These are phyloP conservation scores for Helicoverpa assulta DNA, from an alignment of 2,888 invertebrate genomes.

Conservation along the genomic window DNA sequence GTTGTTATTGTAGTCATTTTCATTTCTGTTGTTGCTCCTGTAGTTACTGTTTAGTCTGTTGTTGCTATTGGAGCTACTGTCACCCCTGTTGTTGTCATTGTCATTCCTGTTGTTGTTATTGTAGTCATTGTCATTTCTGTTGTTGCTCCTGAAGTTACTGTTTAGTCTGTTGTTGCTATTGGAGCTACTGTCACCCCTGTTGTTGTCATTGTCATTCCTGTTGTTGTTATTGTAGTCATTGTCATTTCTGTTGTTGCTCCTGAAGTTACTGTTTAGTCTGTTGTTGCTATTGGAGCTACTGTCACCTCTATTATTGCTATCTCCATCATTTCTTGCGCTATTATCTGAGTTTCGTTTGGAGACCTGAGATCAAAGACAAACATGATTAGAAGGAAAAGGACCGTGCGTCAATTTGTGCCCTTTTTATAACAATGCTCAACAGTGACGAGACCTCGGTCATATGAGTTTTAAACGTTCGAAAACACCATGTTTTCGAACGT, in stretches of 20 bases:
- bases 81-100: not conserved
- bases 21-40: conserved; percentile 9
- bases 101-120: not conserved
- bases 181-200: not conserved
- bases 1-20: not conserved
- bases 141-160: not conserved
- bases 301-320: not conserved
- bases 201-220: conserved; percentile 1
- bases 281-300: conserved; percentile 8
- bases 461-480: too few relatives aligned
- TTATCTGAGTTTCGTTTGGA: conserved; percentile 8
- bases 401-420: too few relatives aligned
- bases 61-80: too few relatives aligned
- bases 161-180: not conserved
- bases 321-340: conserved; percentile 2
- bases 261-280: too few relatives aligned
- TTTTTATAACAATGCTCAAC: too few relatives aligned
- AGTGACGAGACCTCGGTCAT: too few relatives aligned
- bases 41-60: not conserved
- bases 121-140: not conserved
- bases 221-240: conserved; percentile 15
- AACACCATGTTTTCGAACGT: too few relatives aligned
- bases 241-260: too few relatives aligned
- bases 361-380: conserved; percentile 29
- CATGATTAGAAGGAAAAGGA: not conserved